These are phyloP conservation scores for Eucera pruinosa DNA, from an alignment of 2,888 invertebrate genomes.

Conservation along the genomic window DNA sequence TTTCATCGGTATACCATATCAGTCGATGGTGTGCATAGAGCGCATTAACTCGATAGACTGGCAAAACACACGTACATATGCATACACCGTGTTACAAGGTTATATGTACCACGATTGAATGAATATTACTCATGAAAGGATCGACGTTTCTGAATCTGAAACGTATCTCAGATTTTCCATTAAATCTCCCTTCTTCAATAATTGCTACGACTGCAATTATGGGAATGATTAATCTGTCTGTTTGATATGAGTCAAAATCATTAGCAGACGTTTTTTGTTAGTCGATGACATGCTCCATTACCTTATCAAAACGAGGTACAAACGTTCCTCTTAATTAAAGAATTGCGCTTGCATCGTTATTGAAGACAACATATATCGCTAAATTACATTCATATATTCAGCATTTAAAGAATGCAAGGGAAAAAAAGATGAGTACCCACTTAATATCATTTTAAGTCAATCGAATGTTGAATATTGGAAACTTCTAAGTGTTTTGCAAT, in stretches of 20 bases:
- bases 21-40: no score
- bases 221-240: background rate
- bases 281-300: background rate
- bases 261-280: background rate
- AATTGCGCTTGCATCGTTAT: background rate
- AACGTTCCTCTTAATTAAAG: constrained; percentile 7
- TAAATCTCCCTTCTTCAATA: background rate
- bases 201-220: background rate
- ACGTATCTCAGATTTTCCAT: background rate
- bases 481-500: no score
- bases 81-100: background rate
- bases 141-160: background rate
- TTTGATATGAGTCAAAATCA: background rate
- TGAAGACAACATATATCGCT: background rate
- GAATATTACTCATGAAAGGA: background rate
- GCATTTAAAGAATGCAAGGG: no score
- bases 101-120: no score
- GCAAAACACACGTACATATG: background rate
- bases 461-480: no score
- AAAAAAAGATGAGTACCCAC: no score
- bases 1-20: no score
- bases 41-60: background rate
- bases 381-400: no score
- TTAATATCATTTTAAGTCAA: no score
- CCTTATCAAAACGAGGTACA: background rate